Evolutionary conservation across 2,888 invertebrate genomes (phyloP), one percentile per base, ranked within the genome.

Genomic region (Philopedon plagiatum): DNA sequence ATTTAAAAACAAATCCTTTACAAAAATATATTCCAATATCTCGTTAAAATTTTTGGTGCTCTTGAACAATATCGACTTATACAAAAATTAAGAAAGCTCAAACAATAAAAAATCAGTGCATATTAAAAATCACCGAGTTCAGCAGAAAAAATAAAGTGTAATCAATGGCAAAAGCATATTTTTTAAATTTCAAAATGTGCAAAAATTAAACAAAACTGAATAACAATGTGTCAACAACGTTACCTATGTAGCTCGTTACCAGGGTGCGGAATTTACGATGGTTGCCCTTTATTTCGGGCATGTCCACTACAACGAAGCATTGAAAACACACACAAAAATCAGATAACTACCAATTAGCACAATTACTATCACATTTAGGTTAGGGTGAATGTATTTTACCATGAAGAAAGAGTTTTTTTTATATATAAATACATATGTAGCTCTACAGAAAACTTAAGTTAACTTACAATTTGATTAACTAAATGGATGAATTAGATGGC

Each of bases 191-290:
- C 18, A 51, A 61, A 61, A 34, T 51, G 63, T 49, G 63, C 62
- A 37, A 51, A 63, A 63, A 63, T 29, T 37, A 51, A 63, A 63
- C 51, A 63, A 44, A 54, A 54, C 29, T 18, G 51, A 54, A 15
- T 29, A 54, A 51, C 49, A 68, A 68, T 41, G 69, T 73, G 68
- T 69, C 56, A 64, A 37, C 64, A 75, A 75, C 74, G 83, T 91
- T 97, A 98, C 98, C 98, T 96, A 98, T 96, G 88, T 97, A 97
- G 90, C 97, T 97, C 91, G 97, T 96, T 90, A 98, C 98, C 91
- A 98, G 93, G 88, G 97, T 98, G 90, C 98, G 94, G 94, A 99
- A 99, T 92, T 98, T 98, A 92, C 96, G 95, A 91, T 97, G 97
- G 88, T 96, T 96, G 88, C 97, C 97, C 90, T 96, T 97, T 90